Base-by-base conservation (phyloP, 2,113 vertebrate genomes). In the Brachyhypopomus gauderio region DNA sequence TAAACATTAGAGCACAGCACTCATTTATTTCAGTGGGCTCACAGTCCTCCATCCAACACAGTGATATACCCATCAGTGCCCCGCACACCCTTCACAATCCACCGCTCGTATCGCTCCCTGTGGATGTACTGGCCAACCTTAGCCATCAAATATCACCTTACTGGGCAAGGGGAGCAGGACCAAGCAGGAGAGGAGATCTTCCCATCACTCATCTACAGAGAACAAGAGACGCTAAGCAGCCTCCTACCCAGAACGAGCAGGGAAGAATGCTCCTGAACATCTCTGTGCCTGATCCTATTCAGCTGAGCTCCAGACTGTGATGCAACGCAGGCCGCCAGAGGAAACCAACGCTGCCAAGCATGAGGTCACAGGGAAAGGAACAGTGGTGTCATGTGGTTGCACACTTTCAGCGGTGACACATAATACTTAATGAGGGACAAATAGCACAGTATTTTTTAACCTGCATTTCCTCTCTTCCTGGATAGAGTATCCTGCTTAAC, bases 321-420 rank as follows among this genome's bases (percentile, higher is more conserved):
- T 79, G 25, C 78, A 80, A 70, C 60, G 41, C 25, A 77, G 63
- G 63, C 48, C 58, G 66, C 25, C 48, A 80, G 70, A 81, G 82
- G 85, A 71, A 83, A 60, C 55, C 84, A 83, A 85, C 56, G 71
- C 76, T 79, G 36, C 82, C 62, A 77, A 75, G 72, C 74, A 89
- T 90, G 88, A 91, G 84, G 59, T 91, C 89, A 91, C 64, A 79
- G 75, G 63, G 8, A 60, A 62, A 81, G 66, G 48, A 79, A 87
- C 86, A 90, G 86, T 85, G 81, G 83, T 89, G 87, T 92, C 88
- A 76, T 48, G 67, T 90, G 81, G 71, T 88, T 70, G 20, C 63
- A 7, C 36, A 86, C 85, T 81, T 85, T 88, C 84, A 85, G 72
- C 41, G 41, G 62, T 83, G 87, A 86, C 86, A 91, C 80, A 76